Conservation (phyloP, 30 jellyfish, hydroid and myxozoan genomes). For the Catostylus mosaicus region DNA sequence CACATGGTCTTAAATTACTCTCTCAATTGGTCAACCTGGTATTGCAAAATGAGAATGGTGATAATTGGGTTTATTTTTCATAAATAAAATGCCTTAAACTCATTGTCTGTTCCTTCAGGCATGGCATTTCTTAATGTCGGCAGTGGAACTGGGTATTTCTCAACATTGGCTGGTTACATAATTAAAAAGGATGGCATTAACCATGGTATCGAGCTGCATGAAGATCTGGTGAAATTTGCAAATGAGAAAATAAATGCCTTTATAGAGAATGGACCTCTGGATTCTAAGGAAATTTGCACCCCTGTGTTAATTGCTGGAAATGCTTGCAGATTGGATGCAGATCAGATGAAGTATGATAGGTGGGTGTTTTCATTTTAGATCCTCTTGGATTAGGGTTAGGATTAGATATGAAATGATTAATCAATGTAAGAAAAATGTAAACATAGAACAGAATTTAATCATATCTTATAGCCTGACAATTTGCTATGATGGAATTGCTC, state of each 20-base stretch:
- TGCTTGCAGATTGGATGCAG: constrained; percentile 86
- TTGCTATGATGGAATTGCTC: too few relatives aligned
- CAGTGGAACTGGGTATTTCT: constrained; percentile 98
- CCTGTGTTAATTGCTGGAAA: constrained; percentile 91
- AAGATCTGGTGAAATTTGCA: constrained; percentile 87
- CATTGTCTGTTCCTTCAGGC: constrained; percentile 52
- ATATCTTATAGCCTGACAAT: too few relatives aligned
- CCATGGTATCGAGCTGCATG: constrained; percentile 92
- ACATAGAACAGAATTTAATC: too few relatives aligned
- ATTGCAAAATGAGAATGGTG: too few relatives aligned
- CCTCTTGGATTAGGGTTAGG: too few relatives aligned
- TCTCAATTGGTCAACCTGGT: too few relatives aligned
- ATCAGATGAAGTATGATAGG: constrained; percentile 98
- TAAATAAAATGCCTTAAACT: too few relatives aligned
- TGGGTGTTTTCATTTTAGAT: constrained; percentile 4
- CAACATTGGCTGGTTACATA: constrained; percentile 89
- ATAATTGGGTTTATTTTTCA: too few relatives aligned
- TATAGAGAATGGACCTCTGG: constrained; percentile 69
- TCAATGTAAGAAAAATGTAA: too few relatives aligned
- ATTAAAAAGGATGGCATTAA: constrained; percentile 84
- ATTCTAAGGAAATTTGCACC: constrained; percentile 79
- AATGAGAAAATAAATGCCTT: constrained; percentile 69
- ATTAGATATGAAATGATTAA: not conserved
- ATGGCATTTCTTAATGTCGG: constrained; percentile 97
- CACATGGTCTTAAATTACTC: too few relatives aligned